A percentile compares a stretch with the other conserved stretches of the same genome.
Conservation (phyloP, 1,140 invertebrate species). For the Calycopis cecrops region DNA sequence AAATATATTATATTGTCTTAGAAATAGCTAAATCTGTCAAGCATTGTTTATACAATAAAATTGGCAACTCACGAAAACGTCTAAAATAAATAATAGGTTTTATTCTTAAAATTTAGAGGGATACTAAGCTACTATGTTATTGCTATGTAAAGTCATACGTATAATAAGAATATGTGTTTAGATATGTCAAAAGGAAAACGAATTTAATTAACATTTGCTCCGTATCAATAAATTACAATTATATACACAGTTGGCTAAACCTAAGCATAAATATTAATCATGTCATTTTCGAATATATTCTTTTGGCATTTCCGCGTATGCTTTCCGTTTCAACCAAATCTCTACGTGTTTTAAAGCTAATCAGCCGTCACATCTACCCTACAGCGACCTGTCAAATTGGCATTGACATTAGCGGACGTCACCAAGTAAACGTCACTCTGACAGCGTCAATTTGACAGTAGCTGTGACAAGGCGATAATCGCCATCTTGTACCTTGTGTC, state of each 20-base stretch:
- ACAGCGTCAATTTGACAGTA: not conserved
- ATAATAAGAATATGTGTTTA: constrained; percentile 1
- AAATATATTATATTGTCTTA: not conserved
- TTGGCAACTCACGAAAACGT: not conserved
- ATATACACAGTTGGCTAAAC: constrained; percentile 6
- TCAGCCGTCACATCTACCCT: not conserved
- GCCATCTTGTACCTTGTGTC: not conserved
- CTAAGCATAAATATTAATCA: constrained; percentile 5
- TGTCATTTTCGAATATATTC: constrained; percentile 6
- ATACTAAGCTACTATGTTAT: not conserved
- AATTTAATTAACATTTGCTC: not conserved
- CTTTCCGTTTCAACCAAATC: not conserved
- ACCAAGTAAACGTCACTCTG: not conserved
- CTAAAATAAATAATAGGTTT: constrained; percentile 6
- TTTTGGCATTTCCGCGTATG: constrained; percentile 8
- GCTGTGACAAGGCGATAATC: not conserved
- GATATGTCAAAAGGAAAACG: not conserved
- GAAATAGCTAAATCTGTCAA: not conserved
- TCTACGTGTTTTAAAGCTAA: constrained; percentile 3
- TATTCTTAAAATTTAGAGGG: not conserved
- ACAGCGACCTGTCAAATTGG: constrained; percentile 8
- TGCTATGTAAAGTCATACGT: not conserved
- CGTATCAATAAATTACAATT: not conserved
- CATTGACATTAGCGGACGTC: not conserved
- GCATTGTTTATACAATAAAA: constrained; percentile 1